A percentile compares a stretch with the other conserved stretches of the same genome.
Evolutionary conservation across 2,888 invertebrate species (phyloP).

Genomic region (Scaptomyza parva): DNA sequence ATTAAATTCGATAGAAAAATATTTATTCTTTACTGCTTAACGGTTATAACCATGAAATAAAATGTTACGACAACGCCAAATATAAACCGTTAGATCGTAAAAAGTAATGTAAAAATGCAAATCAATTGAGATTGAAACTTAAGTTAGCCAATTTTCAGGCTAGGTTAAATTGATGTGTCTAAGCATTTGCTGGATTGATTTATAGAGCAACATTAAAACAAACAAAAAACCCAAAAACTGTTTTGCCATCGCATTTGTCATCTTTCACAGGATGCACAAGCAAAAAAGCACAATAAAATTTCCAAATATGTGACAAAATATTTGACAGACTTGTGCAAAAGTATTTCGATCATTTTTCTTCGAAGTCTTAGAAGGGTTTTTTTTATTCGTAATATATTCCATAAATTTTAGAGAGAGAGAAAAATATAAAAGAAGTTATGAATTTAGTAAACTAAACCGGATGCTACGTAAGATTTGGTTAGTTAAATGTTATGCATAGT

Average conservation of each 20-base stretch:
- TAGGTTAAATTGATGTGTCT: constrained; percentile 49
- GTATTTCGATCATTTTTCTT: constrained; percentile 32
- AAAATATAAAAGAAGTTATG: constrained; percentile 1
- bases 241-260: constrained; percentile 35
- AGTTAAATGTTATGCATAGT: constrained; percentile 53
- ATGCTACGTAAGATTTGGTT: constrained; percentile 10
- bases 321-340: constrained; percentile 37
- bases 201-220: constrained; percentile 38
- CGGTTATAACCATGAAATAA: not conserved
- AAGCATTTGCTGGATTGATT: constrained; percentile 45
- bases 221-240: constrained; percentile 15
- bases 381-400: constrained; percentile 3
- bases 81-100: not conserved
- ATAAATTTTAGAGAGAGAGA: constrained; percentile 2
- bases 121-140: constrained; percentile 28
- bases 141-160: constrained; percentile 14
- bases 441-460: constrained; percentile 14
- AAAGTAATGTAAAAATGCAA: constrained; percentile 34
- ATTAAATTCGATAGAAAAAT: not conserved
- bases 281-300: constrained; percentile 24
- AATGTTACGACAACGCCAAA: constrained; percentile 2
- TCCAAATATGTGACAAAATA: constrained; percentile 43
- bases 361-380: constrained; percentile 7
- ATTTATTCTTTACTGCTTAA: constrained; percentile 7
- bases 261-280: constrained; percentile 18